Conservation (phyloP, 2,797 vertebrate genomes). For the Acanthurus tractus region DNA sequence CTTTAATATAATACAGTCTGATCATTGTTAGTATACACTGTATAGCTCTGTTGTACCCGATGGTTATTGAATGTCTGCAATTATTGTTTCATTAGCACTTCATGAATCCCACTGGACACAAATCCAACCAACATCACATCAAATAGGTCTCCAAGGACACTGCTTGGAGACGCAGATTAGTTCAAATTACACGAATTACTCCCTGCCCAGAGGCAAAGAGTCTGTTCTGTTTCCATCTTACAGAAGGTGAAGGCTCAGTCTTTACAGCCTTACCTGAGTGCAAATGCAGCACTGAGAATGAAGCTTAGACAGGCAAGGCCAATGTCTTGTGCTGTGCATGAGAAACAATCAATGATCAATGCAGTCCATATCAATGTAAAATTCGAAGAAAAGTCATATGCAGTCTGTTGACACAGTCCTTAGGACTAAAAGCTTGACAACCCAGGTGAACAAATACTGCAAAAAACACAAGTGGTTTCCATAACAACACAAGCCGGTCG, state of each 20-base stretch:
- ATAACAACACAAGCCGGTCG: slow-evolving; percentile 43
- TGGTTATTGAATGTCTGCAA: slow-evolving; percentile 29
- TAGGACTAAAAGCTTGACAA: slow-evolving; percentile 20
- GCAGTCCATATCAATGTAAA: slow-evolving; percentile 15
- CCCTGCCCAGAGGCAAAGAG: slow-evolving; percentile 45
- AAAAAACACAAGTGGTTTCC: slow-evolving; percentile 61
- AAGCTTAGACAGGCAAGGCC: slow-evolving; percentile 11
- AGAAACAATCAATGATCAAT: slow-evolving; percentile 27
- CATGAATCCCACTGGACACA: slow-evolving; percentile 26
- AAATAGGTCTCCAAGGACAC: slow-evolving; percentile 46
- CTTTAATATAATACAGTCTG: slow-evolving; percentile 7
- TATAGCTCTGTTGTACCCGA: slow-evolving; percentile 23
- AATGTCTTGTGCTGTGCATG: neutral
- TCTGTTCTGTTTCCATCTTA: slow-evolving; percentile 64
- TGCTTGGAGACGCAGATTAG: slow-evolving; percentile 46
- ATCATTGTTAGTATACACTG: slow-evolving; percentile 5
- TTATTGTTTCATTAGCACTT: slow-evolving; percentile 45
- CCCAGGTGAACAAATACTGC: slow-evolving; percentile 63
- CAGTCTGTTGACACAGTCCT: slow-evolving; percentile 23
- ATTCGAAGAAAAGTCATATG: slow-evolving; percentile 13
- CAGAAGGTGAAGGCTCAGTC: slow-evolving; percentile 53
- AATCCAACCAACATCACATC: slow-evolving; percentile 31
- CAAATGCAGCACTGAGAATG: slow-evolving; percentile 31
- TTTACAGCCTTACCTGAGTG: slow-evolving; percentile 22
- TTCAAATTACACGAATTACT: slow-evolving; percentile 47